A percentile compares a stretch with the other conserved stretches of the same genome.
phyloP scores from a whole-genome alignment of 1,140 invertebrate species.

The Drosophila subpulchrella region DNA sequence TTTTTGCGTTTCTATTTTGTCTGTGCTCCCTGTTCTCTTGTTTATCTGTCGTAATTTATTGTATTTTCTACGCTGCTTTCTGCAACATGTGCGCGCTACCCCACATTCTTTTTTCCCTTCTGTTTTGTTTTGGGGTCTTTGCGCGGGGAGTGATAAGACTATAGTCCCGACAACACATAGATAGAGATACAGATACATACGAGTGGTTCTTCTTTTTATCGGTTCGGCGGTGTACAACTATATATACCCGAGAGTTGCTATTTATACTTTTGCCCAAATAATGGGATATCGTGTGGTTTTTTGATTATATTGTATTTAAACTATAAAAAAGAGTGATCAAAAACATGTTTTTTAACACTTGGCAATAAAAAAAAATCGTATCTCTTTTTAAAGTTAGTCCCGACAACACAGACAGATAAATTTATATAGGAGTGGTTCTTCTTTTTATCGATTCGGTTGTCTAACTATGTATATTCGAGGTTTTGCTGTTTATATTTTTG shows the following conservation, averaged over 20 bases:
- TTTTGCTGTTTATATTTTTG: no score
- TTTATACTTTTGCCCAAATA: background rate
- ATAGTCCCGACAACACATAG: slow-evolving; percentile 10
- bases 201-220: slow-evolving; percentile 9
- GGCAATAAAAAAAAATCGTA: no score
- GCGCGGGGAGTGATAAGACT: slow-evolving; percentile 22
- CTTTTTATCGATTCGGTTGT: no score
- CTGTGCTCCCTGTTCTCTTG: slow-evolving; percentile 9
- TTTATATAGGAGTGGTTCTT: no score
- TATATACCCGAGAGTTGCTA: background rate
- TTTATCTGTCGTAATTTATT: slow-evolving; percentile 42
- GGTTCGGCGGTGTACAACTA: background rate
- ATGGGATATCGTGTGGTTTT: background rate
- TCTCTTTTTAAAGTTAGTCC: no score
- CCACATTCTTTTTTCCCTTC: background rate
- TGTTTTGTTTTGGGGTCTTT: slow-evolving; percentile 3
- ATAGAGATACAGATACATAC: slow-evolving; percentile 35
- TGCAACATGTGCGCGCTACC: slow-evolving; percentile 33
- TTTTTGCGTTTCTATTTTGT: slow-evolving; percentile 16
- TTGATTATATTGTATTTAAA: background rate
- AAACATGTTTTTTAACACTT: background rate
- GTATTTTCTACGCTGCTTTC: slow-evolving; percentile 37
- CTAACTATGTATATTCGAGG: no score
- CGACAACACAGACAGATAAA: no score
- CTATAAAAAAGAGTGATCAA: background rate